phyloP scores from a whole-genome alignment of 1,140 invertebrate genomes.

The Dermatophagoides farinae region DNA sequence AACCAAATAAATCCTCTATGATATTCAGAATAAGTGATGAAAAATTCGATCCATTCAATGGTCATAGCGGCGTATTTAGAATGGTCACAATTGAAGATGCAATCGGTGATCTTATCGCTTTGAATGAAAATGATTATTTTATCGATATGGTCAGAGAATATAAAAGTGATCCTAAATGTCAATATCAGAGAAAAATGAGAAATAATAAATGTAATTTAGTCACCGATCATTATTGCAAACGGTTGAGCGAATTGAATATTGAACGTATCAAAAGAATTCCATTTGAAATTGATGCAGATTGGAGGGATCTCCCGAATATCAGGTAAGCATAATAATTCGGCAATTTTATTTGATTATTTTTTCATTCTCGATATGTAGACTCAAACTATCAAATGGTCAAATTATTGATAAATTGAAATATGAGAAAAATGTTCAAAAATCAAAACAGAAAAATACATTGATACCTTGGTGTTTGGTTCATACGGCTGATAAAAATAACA shows the following conservation, averaged over 20 bases:
- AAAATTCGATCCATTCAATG: conserved; percentile 16
- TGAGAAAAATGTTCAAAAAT: conserved; percentile 40
- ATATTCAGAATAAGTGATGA: conserved; percentile 47
- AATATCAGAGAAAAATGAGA: conserved; percentile 51
- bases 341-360: not conserved
- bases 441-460: conserved; percentile 59
- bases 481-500: conserved; percentile 60
- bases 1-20: conserved; percentile 43
- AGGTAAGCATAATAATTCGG: not conserved
- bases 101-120: conserved; percentile 57
- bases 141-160: conserved; percentile 28
- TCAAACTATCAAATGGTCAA: conserved; percentile 46
- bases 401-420: conserved; percentile 43
- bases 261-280: conserved; percentile 57
- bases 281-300: conserved; percentile 50
- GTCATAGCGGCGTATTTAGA: conserved; percentile 38
- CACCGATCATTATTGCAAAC: conserved; percentile 62
- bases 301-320: conserved; percentile 66
- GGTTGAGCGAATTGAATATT: conserved; percentile 55
- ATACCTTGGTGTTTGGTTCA: conserved; percentile 79
- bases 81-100: conserved; percentile 56
- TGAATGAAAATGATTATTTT: conserved; percentile 45
- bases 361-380: conserved; percentile 21
- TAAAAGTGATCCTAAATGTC: conserved; percentile 40
- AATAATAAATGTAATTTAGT: conserved; percentile 31